These are phyloP conservation scores for Erebia epiphron DNA, from an alignment of 2,888 invertebrate species.

Conservation along the genomic window DNA sequence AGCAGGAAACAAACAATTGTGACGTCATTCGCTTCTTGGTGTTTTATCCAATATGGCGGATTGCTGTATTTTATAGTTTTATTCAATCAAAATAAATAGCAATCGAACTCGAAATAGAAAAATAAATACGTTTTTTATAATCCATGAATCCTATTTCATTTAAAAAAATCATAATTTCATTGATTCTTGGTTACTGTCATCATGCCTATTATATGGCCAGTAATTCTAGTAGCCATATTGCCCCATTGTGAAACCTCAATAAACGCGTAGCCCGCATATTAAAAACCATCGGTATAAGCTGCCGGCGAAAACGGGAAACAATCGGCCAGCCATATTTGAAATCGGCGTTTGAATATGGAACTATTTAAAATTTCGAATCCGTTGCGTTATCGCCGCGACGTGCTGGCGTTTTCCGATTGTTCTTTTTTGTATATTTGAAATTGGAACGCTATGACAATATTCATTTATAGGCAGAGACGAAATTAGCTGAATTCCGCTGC, in stretches of 20 bases:
- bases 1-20: too few relatives aligned
- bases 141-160: too few relatives aligned
- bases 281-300: constrained; percentile 65
- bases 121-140: too few relatives aligned
- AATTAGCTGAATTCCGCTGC: neutral
- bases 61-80: too few relatives aligned
- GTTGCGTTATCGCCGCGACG: constrained; percentile 80
- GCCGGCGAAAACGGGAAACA: constrained; percentile 81
- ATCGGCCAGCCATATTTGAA: constrained; percentile 78
- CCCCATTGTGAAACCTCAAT: constrained; percentile 79
- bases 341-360: constrained; percentile 76
- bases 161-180: too few relatives aligned
- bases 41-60: too few relatives aligned
- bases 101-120: too few relatives aligned
- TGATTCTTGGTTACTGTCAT: too few relatives aligned
- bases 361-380: constrained; percentile 83
- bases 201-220: constrained; percentile 51
- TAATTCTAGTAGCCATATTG: constrained; percentile 65
- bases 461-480: constrained; percentile 30
- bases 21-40: too few relatives aligned
- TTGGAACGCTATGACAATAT: constrained; percentile 46
- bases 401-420: constrained; percentile 79
- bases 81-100: too few relatives aligned
- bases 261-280: constrained; percentile 79
- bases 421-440: constrained; percentile 49